Conservation (phyloP, 2,797 vertebrate genomes). For the Bucorvus abyssinicus region DNA sequence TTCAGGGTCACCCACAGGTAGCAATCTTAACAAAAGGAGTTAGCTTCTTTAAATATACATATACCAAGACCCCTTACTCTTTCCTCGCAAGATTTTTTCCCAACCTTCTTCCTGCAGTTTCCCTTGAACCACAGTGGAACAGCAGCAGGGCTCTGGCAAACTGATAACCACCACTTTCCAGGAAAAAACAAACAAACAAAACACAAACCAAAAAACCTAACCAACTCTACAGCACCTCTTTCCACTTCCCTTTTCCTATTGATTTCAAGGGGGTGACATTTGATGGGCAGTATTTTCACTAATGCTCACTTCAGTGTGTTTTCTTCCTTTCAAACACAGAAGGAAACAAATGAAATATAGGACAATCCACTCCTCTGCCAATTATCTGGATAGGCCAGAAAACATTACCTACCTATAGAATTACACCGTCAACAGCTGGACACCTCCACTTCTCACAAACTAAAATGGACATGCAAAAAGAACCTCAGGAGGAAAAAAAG, state of each 20-base stretch:
- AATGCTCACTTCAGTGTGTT: not conserved
- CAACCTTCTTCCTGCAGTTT: not conserved
- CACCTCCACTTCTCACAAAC: not conserved
- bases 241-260: not conserved
- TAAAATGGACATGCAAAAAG: not conserved
- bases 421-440: not conserved
- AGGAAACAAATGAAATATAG: not conserved
- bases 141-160: not conserved
- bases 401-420: not conserved
- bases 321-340: not conserved
- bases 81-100: not conserved
- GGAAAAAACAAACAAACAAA: no score
- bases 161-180: not conserved
- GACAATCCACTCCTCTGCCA: not conserved
- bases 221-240: not conserved
- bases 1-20: not conserved
- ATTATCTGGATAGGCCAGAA: not conserved
- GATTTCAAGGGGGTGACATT: not conserved
- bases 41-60: not conserved
- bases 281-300: not conserved
- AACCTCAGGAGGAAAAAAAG: not conserved
- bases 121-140: not conserved
- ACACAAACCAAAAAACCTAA: no score
- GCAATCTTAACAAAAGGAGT: not conserved
- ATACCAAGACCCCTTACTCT: not conserved